Base-by-base conservation (phyloP, 2,797 vertebrate species). In the Alfaro cultratus region DNA sequence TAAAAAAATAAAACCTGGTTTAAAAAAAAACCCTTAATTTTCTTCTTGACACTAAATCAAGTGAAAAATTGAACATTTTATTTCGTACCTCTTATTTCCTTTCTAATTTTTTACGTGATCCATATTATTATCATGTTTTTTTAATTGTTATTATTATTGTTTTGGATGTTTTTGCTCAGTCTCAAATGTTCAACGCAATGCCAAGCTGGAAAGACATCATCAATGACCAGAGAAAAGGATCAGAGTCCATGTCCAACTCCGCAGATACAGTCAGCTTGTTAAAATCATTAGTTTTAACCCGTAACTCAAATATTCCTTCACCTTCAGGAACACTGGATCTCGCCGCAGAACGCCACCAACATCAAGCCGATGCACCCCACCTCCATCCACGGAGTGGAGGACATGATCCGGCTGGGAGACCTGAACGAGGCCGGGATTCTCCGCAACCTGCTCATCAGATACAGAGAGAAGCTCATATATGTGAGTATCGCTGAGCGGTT, bases 311-410 rank as follows among this genome's bases (percentile, higher is more conserved):
- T 18, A 49, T 49, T 51, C 8, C 29, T 51, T 0, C 82, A 93
- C 4, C 18, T 51, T 0, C 80, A 94, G 98, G 98, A 99, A 70
- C 97, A 98, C 86, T 99, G 98, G 98, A 98, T 99, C 87, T 98
- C 97, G 47, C 98, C 97, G 0, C 98, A 99, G 89, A 98, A 97
- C 39, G 97, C 98, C 90, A 96, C 93, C 7, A 97, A 98, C 94
- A 98, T 99, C 88, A 99, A 99, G 82, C 98, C 98, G 2, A 99
- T 99, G 98, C 98, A 99, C 74, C 98, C 98, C 8, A 99, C 98
- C 6, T 99, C 98, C 31, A 97, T 99, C 91, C 97, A 99, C 0
- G 98, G 98, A 0, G 98, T 99, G 93, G 97, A 99, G 91, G 98
- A 99, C 94, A 99, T 99, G 98, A 99, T 99, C 91, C 97, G 98